Evolutionary conservation across 2,888 invertebrate genomes (phyloP).

Genomic region (Drosophila nr. medialis): DNA sequence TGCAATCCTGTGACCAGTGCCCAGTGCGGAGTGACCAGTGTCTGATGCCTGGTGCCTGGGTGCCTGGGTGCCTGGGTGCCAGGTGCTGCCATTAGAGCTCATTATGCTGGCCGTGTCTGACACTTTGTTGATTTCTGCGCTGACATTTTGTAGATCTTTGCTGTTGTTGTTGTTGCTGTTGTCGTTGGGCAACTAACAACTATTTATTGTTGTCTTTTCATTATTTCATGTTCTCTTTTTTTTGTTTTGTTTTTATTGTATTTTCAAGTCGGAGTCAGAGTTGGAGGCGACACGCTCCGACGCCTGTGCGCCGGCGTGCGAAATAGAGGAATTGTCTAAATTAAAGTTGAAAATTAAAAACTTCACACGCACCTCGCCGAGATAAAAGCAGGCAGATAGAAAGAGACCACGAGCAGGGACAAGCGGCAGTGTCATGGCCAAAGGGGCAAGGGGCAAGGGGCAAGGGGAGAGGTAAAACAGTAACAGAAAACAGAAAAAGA

Average conservation of each 20-base stretch:
- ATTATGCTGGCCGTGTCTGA: conserved; percentile 60
- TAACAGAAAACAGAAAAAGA: not conserved
- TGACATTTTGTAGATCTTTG: conserved; percentile 64
- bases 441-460: not conserved
- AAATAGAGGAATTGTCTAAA: conserved; percentile 75
- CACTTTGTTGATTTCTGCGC: conserved; percentile 71
- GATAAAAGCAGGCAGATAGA: conserved; percentile 15
- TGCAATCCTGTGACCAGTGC: conserved; percentile 13
- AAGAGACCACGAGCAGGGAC: conserved; percentile 5
- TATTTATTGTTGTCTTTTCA: conserved; percentile 44
- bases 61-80: conserved; percentile 5
- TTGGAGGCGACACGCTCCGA: conserved; percentile 64
- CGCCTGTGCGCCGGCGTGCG: conserved; percentile 63
- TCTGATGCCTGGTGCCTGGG: not conserved
- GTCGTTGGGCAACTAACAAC: conserved; percentile 25
- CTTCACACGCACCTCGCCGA: conserved; percentile 69
- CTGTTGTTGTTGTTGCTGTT: conserved; percentile 6
- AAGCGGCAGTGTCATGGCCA: not conserved
- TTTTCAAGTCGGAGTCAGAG: not conserved
- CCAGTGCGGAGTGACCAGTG: not conserved
- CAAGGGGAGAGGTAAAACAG: not conserved
- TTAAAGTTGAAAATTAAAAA: conserved; percentile 78
- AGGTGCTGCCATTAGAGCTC: conserved; percentile 69
- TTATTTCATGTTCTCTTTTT: conserved; percentile 21
- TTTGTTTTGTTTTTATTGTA: conserved; percentile 4